Percentiles rank a stretch among this genome's conserved stretches.
Conservation (phyloP, 1,140 invertebrate genomes). For the Bacillus rossius region DNA sequence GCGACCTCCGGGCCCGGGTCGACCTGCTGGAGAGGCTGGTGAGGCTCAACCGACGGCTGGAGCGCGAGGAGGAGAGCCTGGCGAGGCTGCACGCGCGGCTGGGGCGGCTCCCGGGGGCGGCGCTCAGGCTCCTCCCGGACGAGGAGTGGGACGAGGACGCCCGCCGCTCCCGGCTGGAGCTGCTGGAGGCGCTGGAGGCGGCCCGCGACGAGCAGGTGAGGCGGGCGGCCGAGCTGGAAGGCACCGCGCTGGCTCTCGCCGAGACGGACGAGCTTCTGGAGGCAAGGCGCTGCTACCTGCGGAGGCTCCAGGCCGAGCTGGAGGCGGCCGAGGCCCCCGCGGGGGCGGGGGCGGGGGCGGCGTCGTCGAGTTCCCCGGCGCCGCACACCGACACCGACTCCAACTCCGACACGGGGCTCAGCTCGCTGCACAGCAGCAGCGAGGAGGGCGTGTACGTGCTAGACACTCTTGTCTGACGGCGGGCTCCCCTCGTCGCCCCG, state of each 20-base stretch:
- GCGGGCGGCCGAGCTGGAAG: slow-evolving; percentile 57
- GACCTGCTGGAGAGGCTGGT: slow-evolving; percentile 63
- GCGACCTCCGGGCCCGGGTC: slow-evolving; percentile 43
- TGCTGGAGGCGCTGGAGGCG: slow-evolving; percentile 42
- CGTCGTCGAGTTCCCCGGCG: neutral
- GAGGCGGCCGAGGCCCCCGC: slow-evolving; percentile 35
- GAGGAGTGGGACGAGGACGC: slow-evolving; percentile 9
- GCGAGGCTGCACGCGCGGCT: slow-evolving; percentile 59
- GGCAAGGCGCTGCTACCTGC: slow-evolving; percentile 53
- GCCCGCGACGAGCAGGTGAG: slow-evolving; percentile 47
- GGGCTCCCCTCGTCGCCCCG: slow-evolving; percentile 14
- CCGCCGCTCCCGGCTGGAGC: slow-evolving; percentile 9
- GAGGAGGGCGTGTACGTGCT: slow-evolving; percentile 40
- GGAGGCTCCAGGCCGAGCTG: slow-evolving; percentile 57
- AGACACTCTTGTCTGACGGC: slow-evolving; percentile 45
- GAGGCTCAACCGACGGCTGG: slow-evolving; percentile 61
- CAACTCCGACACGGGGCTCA: slow-evolving; percentile 52
- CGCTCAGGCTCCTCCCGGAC: neutral
- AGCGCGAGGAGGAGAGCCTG: slow-evolving; percentile 61
- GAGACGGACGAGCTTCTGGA: slow-evolving; percentile 57
- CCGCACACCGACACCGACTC: slow-evolving; percentile 40
- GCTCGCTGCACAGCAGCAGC: slow-evolving; percentile 48
- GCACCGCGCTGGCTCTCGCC: slow-evolving; percentile 53
- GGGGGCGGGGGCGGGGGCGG: neutral
- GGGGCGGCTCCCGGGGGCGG: slow-evolving; percentile 50